Conservation (phyloP, 2,888 invertebrate species). For the Caenorhabditis wallacei region DNA sequence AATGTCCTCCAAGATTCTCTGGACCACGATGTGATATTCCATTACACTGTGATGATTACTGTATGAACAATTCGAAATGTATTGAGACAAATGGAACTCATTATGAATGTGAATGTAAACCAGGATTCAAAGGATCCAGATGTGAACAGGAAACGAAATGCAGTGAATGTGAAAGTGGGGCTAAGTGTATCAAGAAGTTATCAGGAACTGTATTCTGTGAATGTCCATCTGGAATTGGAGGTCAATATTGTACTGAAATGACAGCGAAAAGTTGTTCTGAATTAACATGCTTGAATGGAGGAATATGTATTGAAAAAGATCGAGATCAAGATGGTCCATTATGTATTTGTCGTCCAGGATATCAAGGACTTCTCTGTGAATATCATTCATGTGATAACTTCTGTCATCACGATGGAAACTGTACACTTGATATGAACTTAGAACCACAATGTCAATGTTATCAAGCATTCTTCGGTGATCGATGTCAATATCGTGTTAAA, state of each 20-base stretch:
- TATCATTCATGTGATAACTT: constrained; percentile 44
- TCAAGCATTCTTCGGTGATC: constrained; percentile 46
- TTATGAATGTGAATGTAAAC: constrained; percentile 58
- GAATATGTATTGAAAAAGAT: constrained; percentile 83
- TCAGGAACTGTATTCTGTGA: constrained; percentile 84
- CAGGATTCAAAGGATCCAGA: constrained; percentile 43
- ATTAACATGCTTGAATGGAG: constrained; percentile 83
- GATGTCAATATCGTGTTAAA: constrained; percentile 53
- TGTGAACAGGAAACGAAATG: constrained; percentile 51
- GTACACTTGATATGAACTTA: constrained; percentile 20
- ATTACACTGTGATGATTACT: constrained; percentile 50
- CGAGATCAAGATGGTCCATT: constrained; percentile 79
- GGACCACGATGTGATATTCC: constrained; percentile 54
- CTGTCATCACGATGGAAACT: constrained; percentile 54
- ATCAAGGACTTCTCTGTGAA: constrained; percentile 86
- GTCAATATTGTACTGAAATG: constrained; percentile 55
- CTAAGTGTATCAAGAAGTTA: constrained; percentile 84
- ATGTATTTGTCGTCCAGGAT: constrained; percentile 86
- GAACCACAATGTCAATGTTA: constrained; percentile 55
- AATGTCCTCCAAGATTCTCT: constrained; percentile 54
- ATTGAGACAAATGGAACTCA: constrained; percentile 47
- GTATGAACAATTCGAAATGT: constrained; percentile 70
- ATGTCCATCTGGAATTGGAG: constrained; percentile 80
- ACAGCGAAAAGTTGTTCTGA: constrained; percentile 58
- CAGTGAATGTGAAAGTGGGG: constrained; percentile 84